Percentiles rank a stretch among this genome's conserved stretches.
Conservation (phyloP, 2,888 invertebrate species). For the Sarcophaga caerulescens region DNA sequence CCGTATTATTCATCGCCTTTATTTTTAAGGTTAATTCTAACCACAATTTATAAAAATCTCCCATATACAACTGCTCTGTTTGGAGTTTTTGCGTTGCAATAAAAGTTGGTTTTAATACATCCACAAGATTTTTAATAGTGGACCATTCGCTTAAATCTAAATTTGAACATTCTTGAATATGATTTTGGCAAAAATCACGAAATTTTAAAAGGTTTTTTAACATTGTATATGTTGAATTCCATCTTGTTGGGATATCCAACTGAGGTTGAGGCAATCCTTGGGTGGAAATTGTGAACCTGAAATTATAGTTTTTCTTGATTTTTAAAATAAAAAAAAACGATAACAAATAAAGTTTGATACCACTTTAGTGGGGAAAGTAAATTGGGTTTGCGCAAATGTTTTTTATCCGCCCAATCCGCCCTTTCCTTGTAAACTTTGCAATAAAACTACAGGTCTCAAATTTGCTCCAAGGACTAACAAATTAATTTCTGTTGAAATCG, state of each 20-base stretch:
- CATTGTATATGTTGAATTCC: constrained; percentile 21
- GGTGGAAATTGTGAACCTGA: too few species aligned
- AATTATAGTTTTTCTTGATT: neutral
- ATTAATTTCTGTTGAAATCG: too few species aligned
- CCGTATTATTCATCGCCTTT: too few species aligned
- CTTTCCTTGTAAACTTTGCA: too few species aligned
- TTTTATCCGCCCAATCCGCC: too few species aligned
- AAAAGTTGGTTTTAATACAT: constrained; percentile 14
- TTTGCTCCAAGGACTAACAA: too few species aligned
- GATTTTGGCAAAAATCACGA: neutral
- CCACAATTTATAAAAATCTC: constrained; percentile 10
- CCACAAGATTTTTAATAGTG: neutral
- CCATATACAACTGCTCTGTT: constrained; percentile 4
- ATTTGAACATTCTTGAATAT: neutral
- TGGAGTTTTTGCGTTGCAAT: constrained; percentile 16
- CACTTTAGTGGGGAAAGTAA: too few species aligned
- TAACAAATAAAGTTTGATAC: too few species aligned
- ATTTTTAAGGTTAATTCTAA: too few species aligned
- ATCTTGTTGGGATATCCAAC: constrained; percentile 8
- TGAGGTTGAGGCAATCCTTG: constrained; percentile 11
- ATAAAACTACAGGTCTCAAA: too few species aligned
- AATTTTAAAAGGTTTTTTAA: neutral
- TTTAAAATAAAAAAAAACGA: too few species aligned
- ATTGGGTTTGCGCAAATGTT: too few species aligned
- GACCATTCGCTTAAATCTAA: neutral